A percentile compares a stretch with the other conserved stretches of the same genome.
These are phyloP conservation scores for Thunnus thynnus DNA, from an alignment of 2,113 vertebrate genomes.

Conservation along the genomic window DNA sequence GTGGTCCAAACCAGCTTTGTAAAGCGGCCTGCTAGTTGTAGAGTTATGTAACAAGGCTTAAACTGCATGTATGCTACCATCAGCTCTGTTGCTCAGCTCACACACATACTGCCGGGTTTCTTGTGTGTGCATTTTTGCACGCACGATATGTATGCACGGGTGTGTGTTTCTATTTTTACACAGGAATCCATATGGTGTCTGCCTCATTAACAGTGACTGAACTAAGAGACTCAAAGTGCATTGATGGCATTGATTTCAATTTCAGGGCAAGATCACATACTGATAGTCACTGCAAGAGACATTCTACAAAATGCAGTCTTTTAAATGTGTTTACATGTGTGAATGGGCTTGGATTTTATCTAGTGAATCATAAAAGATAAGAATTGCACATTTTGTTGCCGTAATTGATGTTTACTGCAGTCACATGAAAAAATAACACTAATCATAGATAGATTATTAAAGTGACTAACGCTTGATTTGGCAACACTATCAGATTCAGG, in stretches of 20 bases:
- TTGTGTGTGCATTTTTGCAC: conserved; percentile 16
- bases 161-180: conserved; percentile 39
- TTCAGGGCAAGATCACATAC: conserved; percentile 6
- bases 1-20: conserved; percentile 31
- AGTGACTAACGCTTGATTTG: neutral
- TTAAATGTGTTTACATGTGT: neutral
- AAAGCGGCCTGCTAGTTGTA: conserved; percentile 54
- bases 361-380: too few species aligned
- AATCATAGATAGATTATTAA: neutral
- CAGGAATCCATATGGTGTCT: conserved; percentile 39
- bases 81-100: conserved; percentile 42
- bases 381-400: neutral
- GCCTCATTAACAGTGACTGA: conserved; percentile 21
- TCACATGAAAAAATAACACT: neutral
- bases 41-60: conserved; percentile 73
- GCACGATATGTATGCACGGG: neutral
- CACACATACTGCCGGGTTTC: conserved; percentile 23
- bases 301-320: neutral
- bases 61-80: conserved; percentile 59
- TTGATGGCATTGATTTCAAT: conserved; percentile 13
- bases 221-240: conserved; percentile 22
- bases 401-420: neutral
- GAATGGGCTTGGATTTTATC: too few species aligned
- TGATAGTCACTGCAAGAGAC: neutral
- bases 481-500: too few species aligned